A percentile compares a stretch with the other conserved stretches of the same genome.
phyloP scores from a whole-genome alignment of 2,113 vertebrate species.

The Vireo altiloquus region DNA sequence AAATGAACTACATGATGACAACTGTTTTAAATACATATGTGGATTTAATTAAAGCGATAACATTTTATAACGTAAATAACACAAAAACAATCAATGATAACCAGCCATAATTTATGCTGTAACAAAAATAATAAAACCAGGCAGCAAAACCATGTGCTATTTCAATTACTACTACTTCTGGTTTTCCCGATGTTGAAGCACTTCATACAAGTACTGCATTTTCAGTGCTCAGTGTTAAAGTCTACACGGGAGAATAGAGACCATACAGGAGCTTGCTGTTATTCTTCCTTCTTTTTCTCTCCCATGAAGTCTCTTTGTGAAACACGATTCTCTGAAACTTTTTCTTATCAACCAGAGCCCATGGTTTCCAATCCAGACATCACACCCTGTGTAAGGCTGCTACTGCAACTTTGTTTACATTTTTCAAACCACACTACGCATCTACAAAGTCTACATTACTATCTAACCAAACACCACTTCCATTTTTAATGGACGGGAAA shows the following conservation, averaged over 20 bases:
- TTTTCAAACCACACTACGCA: neutral
- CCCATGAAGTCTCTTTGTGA: neutral
- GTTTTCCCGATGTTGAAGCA: neutral
- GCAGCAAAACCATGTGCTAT: neutral
- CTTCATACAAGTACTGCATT: neutral
- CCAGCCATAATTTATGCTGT: neutral
- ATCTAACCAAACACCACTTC: neutral
- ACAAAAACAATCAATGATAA: neutral
- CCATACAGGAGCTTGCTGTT: neutral
- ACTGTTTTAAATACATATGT: neutral
- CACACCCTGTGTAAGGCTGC: neutral
- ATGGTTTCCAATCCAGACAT: neutral
- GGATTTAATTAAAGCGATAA: neutral
- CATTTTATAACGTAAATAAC: constrained; percentile 1
- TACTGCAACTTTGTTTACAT: neutral
- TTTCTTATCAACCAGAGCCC: neutral
- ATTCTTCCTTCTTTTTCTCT: neutral
- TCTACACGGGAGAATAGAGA: neutral
- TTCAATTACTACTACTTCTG: neutral
- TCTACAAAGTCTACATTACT: neutral
- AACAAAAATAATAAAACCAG: neutral
- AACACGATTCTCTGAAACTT: neutral
- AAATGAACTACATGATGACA: neutral
- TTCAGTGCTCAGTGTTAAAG: neutral
- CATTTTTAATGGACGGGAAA: neutral